A percentile compares a stretch with the other conserved stretches of the same genome.
phyloP scores from a whole-genome alignment of 2,888 invertebrate genomes.

The Platycheirus rosarum region DNA sequence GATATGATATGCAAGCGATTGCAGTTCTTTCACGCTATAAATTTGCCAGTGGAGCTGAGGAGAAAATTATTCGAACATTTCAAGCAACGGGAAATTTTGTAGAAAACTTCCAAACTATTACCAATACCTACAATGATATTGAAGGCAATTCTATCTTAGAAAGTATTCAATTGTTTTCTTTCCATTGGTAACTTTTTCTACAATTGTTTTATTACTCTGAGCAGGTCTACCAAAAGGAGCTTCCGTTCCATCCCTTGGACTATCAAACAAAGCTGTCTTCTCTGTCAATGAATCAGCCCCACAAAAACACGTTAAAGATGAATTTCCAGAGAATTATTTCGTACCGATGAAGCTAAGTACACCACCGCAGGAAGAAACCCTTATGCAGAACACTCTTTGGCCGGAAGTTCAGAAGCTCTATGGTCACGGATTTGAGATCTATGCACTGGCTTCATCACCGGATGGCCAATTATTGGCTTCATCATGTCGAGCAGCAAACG shows the following conservation, averaged over 20 bases:
- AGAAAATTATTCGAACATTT: constrained; percentile 96
- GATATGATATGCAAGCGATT: constrained; percentile 94
- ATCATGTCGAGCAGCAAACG: constrained; percentile 90
- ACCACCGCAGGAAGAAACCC: constrained; percentile 95
- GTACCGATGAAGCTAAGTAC: constrained; percentile 81
- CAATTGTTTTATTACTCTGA: constrained; percentile 43
- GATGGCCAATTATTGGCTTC: constrained; percentile 92
- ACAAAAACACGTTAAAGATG: constrained; percentile 83
- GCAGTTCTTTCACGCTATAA: constrained; percentile 87
- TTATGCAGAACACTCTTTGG: constrained; percentile 97
- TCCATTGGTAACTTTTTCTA: background rate
- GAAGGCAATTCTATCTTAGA: constrained; percentile 80
- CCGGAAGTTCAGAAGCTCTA: constrained; percentile 97
- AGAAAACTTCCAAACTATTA: constrained; percentile 87
- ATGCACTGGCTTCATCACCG: constrained; percentile 88
- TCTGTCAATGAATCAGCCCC: constrained; percentile 82
- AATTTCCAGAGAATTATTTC: constrained; percentile 87
- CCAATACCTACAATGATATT: constrained; percentile 81
- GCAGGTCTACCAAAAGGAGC: constrained; percentile 89
- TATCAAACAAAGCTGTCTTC: constrained; percentile 97
- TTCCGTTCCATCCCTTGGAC: constrained; percentile 94
- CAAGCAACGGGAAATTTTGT: constrained; percentile 92
- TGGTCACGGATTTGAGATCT: constrained; percentile 98
- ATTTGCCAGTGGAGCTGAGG: constrained; percentile 97
- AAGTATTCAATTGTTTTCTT: constrained; percentile 76